phyloP scores from a whole-genome alignment of 2,888 invertebrate species.

The Patella depressa region DNA sequence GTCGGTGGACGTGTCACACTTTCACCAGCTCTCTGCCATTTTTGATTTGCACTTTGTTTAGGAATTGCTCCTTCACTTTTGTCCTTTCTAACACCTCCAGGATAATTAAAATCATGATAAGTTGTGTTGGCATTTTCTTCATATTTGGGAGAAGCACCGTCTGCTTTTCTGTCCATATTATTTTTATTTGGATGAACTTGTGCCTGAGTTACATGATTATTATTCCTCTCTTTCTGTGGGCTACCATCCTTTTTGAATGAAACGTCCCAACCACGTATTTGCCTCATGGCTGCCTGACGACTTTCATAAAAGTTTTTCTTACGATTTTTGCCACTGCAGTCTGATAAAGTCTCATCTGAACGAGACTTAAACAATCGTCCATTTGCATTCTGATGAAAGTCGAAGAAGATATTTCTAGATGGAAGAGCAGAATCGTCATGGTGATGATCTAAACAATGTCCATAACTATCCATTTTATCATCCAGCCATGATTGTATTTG shows the following conservation, averaged over 20 bases:
- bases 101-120: conserved; percentile 7
- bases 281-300: conserved; percentile 61
- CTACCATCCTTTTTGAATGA: conserved; percentile 44
- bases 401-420: conserved; percentile 54
- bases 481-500: conserved; percentile 65
- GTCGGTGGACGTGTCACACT: background rate
- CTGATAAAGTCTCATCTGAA: conserved; percentile 68
- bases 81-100: conserved; percentile 14
- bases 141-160: conserved; percentile 31
- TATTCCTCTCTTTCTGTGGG: conserved; percentile 24
- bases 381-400: conserved; percentile 56
- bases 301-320: conserved; percentile 63
- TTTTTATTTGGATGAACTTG: conserved; percentile 24
- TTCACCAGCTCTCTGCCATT: background rate
- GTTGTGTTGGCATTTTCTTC: conserved; percentile 19
- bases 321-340: conserved; percentile 81
- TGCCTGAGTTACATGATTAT: conserved; percentile 21
- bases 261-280: conserved; percentile 62
- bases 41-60: conserved; percentile 28
- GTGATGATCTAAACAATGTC: conserved; percentile 63
- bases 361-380: conserved; percentile 64
- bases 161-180: conserved; percentile 25
- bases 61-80: conserved; percentile 41
- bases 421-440: conserved; percentile 64
- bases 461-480: conserved; percentile 54